Evolutionary conservation across 2,797 vertebrate species (phyloP).

Genomic region (Phalanger gymnotis): DNA sequence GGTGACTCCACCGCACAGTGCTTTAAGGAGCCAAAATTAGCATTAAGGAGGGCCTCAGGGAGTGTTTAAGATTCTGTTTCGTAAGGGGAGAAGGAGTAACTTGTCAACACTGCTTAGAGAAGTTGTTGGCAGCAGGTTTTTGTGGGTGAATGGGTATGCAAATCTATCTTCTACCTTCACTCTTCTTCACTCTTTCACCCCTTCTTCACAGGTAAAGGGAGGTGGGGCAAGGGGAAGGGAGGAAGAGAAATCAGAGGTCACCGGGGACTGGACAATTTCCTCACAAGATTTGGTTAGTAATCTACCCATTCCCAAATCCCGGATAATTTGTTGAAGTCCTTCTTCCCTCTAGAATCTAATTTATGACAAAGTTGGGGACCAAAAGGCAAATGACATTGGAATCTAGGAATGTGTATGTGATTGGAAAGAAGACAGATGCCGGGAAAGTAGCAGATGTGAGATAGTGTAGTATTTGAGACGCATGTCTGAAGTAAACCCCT

Average conservation of each 20-base stretch:
- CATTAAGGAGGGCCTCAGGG: neutral
- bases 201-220: neutral
- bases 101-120: neutral
- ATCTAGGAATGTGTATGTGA: neutral
- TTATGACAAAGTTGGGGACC: conserved; percentile 3
- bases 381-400: conserved; percentile 1
- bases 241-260: conserved; percentile 5
- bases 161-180: neutral
- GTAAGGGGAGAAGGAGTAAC: neutral
- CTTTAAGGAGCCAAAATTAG: neutral
- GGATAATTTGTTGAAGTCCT: neutral
- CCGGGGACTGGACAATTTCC: neutral
- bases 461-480: neutral
- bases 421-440: neutral
- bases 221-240: neutral
- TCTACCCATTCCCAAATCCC: conserved; percentile 1
- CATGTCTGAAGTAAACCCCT: neutral
- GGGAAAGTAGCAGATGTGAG: neutral
- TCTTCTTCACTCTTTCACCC: neutral
- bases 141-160: neutral
- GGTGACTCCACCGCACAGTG: neutral
- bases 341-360: conserved; percentile 21
- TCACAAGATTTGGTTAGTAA: neutral
- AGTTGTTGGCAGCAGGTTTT: neutral
- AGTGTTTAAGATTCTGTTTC: neutral